Base-by-base conservation (phyloP, 2,113 vertebrate genomes). In the Geococcyx californianus region DNA sequence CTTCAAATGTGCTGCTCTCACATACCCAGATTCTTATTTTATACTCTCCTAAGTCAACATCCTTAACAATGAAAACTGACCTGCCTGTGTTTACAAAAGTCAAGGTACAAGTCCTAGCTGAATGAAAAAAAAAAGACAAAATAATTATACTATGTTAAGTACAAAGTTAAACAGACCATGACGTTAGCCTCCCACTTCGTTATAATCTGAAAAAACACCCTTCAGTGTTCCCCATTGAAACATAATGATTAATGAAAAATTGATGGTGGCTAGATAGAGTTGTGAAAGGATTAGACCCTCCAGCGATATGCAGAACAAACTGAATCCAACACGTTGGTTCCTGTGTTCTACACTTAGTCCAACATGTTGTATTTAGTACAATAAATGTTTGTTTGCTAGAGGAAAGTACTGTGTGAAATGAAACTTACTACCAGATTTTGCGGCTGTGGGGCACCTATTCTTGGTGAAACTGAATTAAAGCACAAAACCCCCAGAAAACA, bases 91-190 rank as follows among this genome's bases (percentile, higher is more conserved):
- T 97, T 97, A 92, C 88, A 96, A 55, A 97, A 94, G 92, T 66
- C 76, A 83, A 93, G 63, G 84, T 72, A 34, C 25, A 69, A 96
- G 83, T 92, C 36, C 42, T 93, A 81, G 33, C 38, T 91, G 82
- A 94, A 89, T 68, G 44, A 81, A 93, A 84, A 91, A 51, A 78
- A 73, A 87, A 91, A 38, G 0, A 12, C 80, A 76, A 92, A 95
- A 97, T 80, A 87, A 92, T 88, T 83, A 79, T 36, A 56, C 40
- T 77, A 31, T 52, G 84, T 72, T 77, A 95, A 96, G 90, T 96
- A 89, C 96, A 79, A 96, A 96, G 94, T 96, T 92, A 97, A 97
- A 93, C 51, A 95, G 77, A 89, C 76, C 29, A 38, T 97, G 91
- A 95, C 68, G 73, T 96, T 87, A 85, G 34, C 72, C 69, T 95